Evolutionary conservation across 2,888 invertebrate species (phyloP), one percentile per base, ranked within the genome.

Genomic region (Drosophila meridionalis): DNA sequence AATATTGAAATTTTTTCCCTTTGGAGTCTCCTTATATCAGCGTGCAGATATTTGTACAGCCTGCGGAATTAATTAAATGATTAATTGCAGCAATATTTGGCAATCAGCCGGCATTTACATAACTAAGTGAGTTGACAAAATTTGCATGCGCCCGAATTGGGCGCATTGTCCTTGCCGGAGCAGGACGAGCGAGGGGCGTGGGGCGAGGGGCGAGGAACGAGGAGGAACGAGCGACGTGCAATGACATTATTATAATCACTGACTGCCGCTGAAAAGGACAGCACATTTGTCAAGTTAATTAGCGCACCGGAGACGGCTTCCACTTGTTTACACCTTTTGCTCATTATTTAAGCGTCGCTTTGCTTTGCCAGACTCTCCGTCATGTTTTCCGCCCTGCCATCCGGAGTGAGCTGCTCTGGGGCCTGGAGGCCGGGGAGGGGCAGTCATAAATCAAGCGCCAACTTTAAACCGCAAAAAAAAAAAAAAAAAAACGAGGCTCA

Each of bases 201-300:
- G n/a, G n/a, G 2, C 42, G 20, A 20, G 5, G 7, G 26, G 20
- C 43, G 20, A 38, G 8, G n/a, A n/a, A 2, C 42, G 20, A 20
- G 5, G 7, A 26, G 20, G 20, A 9, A 38, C 38, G 7, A n/a
- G 7, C 42, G 20, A 11, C 26, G 11, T 34, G n/a, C 50, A 32
- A 50, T 9, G n/a, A 12, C 52, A 52, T 52, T 50, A 32, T 50
- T 50, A 50, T 32, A 50, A 50, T 50, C 50, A 50, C 34, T 53
- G 26, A 12, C 61, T 52, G 62, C 5, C 36, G 42, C 38, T 36
- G 62, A 45, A 52, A 45, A 58, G 69, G 66, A 72, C 75, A 59
- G 52, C 66, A 82, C 85, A 83, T 83, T 83, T 83, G 85, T 83
- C 83, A 83, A 87, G 79, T 85, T 87, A 83, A 83, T 83, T 87